Conservation (phyloP, 2,797 vertebrate genomes). For the Mionectes olivaceus region DNA sequence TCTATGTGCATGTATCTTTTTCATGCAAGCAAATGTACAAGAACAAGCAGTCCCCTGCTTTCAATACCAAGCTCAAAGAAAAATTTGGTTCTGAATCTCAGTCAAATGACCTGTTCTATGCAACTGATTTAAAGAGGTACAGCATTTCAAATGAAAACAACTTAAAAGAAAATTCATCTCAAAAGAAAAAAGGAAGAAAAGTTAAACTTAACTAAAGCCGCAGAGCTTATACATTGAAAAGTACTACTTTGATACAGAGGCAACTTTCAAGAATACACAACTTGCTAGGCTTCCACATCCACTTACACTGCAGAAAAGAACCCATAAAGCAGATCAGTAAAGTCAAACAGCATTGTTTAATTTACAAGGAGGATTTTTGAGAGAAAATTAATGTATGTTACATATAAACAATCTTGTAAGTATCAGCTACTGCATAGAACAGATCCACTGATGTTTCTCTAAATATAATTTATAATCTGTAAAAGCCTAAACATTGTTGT, state of each 20-base stretch:
- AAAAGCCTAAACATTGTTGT: neutral
- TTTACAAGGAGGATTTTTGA: neutral
- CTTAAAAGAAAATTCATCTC: neutral
- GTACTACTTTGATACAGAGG: neutral
- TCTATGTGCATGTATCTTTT: neutral
- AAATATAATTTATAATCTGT: neutral
- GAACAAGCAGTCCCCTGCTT: neutral
- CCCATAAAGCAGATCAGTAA: neutral
- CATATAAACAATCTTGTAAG: neutral
- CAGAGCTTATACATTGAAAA: neutral
- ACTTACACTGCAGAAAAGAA: neutral
- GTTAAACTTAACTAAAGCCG: neutral
- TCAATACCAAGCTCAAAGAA: neutral
- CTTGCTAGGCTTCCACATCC: neutral
- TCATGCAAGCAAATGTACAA: neutral
- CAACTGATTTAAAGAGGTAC: neutral
- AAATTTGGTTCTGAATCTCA: neutral
- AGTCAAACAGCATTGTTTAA: neutral
- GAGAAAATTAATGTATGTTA: neutral
- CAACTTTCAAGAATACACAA: neutral
- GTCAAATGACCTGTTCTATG: neutral
- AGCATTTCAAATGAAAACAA: neutral
- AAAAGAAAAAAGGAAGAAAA: neutral
- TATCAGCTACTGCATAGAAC: neutral
- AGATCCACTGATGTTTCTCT: neutral